These are phyloP conservation scores for Xenotilapia caudafasciata DNA, from an alignment of 2,113 vertebrate genomes.

Conservation along the genomic window DNA sequence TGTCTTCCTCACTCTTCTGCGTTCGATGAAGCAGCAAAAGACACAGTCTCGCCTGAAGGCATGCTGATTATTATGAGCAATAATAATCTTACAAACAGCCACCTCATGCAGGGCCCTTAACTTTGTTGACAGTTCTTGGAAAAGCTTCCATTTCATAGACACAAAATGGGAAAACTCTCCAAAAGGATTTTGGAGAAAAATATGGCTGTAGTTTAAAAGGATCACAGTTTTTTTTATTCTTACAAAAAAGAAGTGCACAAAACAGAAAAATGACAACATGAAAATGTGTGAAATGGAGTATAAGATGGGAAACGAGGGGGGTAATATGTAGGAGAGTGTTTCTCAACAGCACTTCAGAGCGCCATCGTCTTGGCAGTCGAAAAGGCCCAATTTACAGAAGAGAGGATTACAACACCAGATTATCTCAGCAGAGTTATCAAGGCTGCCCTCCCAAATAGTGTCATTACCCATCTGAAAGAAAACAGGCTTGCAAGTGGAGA, in stretches of 20 bases:
- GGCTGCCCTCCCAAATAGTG: slow-evolving; percentile 11
- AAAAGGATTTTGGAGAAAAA: background rate
- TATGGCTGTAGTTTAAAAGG: background rate
- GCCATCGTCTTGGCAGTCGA: background rate
- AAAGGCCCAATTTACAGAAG: slow-evolving; percentile 41
- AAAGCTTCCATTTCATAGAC: background rate
- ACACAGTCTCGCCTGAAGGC: background rate
- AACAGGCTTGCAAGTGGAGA: background rate
- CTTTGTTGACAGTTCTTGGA: slow-evolving; percentile 19
- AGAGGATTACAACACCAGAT: slow-evolving; percentile 48
- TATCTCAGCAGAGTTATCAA: slow-evolving; percentile 27
- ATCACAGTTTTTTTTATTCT: background rate
- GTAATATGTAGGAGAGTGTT: slow-evolving; percentile 14
- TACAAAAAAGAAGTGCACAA: background rate
- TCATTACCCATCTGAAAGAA: slow-evolving; percentile 17
- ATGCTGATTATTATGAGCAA: slow-evolving; percentile 24
- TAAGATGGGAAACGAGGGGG: background rate
- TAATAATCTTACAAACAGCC: slow-evolving; percentile 12
- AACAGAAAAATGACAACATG: slow-evolving; percentile 9
- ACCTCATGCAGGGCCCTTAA: background rate
- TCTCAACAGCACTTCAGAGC: slow-evolving; percentile 28
- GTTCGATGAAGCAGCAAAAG: background rate
- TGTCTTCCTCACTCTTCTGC: background rate
- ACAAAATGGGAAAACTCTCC: background rate
- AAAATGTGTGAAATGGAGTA: slow-evolving; percentile 5